A percentile compares a stretch with the other conserved stretches of the same genome.
Evolutionary conservation across 2,113 vertebrate species (phyloP).

Genomic region (Odontophorus gujanensis): DNA sequence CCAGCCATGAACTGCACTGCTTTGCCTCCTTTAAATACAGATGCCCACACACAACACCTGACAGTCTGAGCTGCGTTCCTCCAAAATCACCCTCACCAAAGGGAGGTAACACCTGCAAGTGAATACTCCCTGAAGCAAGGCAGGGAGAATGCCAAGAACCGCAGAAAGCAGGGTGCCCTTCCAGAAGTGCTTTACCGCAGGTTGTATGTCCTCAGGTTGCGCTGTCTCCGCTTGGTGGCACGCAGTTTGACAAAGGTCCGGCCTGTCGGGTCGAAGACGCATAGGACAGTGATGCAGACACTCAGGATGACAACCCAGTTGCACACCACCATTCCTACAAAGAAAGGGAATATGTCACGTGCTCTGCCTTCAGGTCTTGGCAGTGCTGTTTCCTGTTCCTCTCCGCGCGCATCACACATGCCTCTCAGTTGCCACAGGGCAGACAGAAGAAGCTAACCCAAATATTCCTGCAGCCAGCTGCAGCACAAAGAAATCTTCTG

Average conservation of each 20-base stretch:
- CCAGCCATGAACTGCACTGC: fast-evolving
- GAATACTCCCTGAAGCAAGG: neutral
- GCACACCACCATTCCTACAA: conserved; percentile 93
- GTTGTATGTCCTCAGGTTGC: conserved; percentile 95
- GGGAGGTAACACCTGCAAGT: neutral
- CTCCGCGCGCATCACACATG: neutral
- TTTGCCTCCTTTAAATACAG: neutral
- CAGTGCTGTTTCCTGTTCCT: neutral
- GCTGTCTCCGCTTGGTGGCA: conserved; percentile 93
- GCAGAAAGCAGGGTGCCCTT: neutral
- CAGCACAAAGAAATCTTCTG: neutral
- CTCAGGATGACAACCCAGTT: conserved; percentile 99
- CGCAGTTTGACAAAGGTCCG: conserved; percentile 97
- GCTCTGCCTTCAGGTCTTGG: fast-evolving
- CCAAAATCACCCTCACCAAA: neutral
- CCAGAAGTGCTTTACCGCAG: conserved; percentile 79
- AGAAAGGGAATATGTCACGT: neutral
- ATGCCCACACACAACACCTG: neutral
- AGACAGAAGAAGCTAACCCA: neutral
- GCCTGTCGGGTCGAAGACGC: conserved; percentile 97
- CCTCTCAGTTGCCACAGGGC: conserved; percentile 74
- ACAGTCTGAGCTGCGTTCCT: neutral
- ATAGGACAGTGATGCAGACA: conserved; percentile 95
- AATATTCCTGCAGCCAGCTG: neutral
- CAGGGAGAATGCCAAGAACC: neutral